phyloP scores from a whole-genome alignment of 2,113 vertebrate species.

The Solea solea region DNA sequence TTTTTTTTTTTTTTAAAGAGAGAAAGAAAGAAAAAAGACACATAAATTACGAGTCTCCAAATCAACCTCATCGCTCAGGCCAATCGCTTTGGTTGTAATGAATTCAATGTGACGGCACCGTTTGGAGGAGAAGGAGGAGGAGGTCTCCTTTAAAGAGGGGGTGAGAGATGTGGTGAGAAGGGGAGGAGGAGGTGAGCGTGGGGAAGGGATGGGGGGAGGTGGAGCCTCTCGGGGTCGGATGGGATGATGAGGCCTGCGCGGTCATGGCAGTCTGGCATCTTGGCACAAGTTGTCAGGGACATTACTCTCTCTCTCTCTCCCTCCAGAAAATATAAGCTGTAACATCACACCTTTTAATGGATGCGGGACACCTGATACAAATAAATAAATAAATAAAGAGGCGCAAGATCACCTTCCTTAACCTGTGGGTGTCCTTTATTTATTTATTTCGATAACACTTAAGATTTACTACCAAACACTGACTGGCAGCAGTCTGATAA shows the following conservation, averaged over 20 bases:
- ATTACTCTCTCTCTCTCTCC: conserved; percentile 15
- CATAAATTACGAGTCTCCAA: conserved; percentile 79
- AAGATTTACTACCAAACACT: conserved; percentile 6
- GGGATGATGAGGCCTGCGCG: conserved; percentile 47
- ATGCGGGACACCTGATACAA: conserved; percentile 50
- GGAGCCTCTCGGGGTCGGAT: conserved; percentile 32
- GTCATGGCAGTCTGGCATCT: conserved; percentile 56
- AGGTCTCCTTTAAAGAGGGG: conserved; percentile 45
- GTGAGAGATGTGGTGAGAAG: conserved; percentile 41
- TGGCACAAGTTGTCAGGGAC: conserved; percentile 46
- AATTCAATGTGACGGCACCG: conserved; percentile 58
- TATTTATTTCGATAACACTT: conserved; percentile 28
- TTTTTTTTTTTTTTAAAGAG: neutral
- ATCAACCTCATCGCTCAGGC: conserved; percentile 61
- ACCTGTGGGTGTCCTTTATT: conserved; percentile 19
- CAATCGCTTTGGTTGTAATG: conserved; percentile 61
- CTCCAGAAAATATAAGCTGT: conserved; percentile 71
- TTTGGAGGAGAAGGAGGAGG: conserved; percentile 29
- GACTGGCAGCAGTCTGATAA: neutral
- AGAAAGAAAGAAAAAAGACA: conserved; percentile 44
- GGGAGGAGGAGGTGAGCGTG: conserved; percentile 39
- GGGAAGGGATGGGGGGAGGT: neutral
- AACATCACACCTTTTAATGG: conserved; percentile 72
- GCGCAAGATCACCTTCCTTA: conserved; percentile 34
- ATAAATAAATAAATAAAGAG: conserved; percentile 8